Conservation (phyloP, 2,888 invertebrate species). For the Pedicia rivosa region DNA sequence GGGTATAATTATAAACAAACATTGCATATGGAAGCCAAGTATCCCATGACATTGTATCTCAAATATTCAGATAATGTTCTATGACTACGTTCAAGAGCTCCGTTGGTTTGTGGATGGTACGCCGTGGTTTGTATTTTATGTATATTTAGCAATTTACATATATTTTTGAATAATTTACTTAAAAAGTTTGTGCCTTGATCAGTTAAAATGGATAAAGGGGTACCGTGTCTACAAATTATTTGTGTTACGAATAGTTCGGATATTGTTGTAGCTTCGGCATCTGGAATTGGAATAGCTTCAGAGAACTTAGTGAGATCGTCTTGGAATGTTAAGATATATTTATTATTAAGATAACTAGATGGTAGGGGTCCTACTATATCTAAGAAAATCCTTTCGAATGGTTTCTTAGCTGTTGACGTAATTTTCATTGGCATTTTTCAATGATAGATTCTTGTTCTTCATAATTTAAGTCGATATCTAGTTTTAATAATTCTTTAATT, state of each 20-base stretch:
- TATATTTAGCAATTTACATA: too few relatives aligned
- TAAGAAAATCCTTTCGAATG: slow-evolving; percentile 16
- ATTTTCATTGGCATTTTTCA: slow-evolving; percentile 18
- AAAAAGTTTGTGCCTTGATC: slow-evolving; percentile 1
- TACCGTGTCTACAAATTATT: slow-evolving; percentile 12
- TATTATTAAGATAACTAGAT: too few relatives aligned
- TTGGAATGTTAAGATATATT: slow-evolving; percentile 22
- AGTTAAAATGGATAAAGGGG: background rate
- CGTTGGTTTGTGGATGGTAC: slow-evolving; percentile 19
- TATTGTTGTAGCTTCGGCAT: slow-evolving; percentile 19
- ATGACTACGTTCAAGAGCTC: slow-evolving; percentile 19
- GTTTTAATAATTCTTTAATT: too few relatives aligned
- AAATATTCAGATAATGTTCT: slow-evolving; percentile 17
- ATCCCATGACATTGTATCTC: slow-evolving; percentile 21
- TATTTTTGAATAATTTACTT: slow-evolving; percentile 15
- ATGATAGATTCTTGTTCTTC: too few relatives aligned
- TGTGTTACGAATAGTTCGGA: slow-evolving; percentile 14
- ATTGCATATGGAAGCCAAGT: slow-evolving; percentile 17
- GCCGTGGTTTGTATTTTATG: too few relatives aligned
- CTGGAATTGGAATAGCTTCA: slow-evolving; percentile 17
- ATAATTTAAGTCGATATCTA: too few relatives aligned
- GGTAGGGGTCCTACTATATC: slow-evolving; percentile 23
- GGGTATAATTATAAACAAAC: slow-evolving; percentile 16
- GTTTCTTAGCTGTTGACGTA: slow-evolving; percentile 15
- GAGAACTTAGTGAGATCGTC: slow-evolving; percentile 21